Evolutionary conservation across 2,888 invertebrate genomes (phyloP).

Genomic region (Dione vanillae): DNA sequence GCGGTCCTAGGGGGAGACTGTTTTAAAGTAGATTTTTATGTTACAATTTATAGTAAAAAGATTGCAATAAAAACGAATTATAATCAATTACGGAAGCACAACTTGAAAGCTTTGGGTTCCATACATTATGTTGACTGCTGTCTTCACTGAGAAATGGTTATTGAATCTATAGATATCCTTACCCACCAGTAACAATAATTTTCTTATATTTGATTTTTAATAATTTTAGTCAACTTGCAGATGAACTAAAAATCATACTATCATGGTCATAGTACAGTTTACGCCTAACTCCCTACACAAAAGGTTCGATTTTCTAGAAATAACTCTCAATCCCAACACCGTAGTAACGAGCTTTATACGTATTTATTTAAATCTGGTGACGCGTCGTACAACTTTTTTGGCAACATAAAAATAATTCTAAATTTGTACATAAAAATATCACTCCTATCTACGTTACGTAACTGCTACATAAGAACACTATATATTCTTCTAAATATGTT

Average conservation of each 20-base stretch:
- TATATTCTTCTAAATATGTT: too few species aligned
- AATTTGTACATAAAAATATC: conserved; percentile 1
- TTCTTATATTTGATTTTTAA: too few species aligned
- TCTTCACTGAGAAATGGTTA: too few species aligned
- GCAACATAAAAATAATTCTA: background rate
- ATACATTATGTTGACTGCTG: too few species aligned
- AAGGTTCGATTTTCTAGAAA: background rate
- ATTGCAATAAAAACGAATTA: background rate
- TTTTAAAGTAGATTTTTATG: background rate
- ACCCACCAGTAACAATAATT: too few species aligned
- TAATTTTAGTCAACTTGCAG: too few species aligned
- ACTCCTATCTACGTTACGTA: conserved; percentile 4
- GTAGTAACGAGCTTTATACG: background rate
- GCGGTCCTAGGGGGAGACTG: too few species aligned
- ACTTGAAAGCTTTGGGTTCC: background rate
- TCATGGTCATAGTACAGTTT: too few species aligned
- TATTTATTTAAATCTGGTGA: conserved; percentile 16
- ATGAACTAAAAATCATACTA: too few species aligned
- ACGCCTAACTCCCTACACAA: background rate
- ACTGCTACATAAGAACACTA: too few species aligned
- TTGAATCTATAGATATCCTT: too few species aligned
- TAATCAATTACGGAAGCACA: background rate
- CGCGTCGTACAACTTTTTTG: background rate
- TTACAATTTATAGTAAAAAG: too few species aligned
- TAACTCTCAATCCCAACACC: background rate